These are phyloP conservation scores for Triplophysa rosa DNA, from an alignment of 2,113 vertebrate genomes.

Conservation along the genomic window DNA sequence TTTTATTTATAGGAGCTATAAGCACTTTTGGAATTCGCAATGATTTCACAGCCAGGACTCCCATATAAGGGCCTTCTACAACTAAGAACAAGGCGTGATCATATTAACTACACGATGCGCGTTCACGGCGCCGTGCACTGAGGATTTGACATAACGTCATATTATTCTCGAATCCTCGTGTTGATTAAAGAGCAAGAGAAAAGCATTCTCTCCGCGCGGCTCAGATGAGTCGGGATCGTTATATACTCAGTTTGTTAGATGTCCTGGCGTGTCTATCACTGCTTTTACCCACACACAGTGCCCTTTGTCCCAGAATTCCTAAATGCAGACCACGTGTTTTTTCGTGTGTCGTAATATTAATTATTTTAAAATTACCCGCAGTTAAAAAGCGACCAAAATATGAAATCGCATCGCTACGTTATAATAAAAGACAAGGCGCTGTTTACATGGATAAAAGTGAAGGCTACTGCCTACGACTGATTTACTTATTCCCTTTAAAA, in stretches of 20 bases:
- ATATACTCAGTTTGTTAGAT: background rate
- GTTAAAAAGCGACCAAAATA: background rate
- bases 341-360: slow-evolving; percentile 52
- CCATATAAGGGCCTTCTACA: background rate
- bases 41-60: background rate
- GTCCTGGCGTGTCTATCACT: slow-evolving; percentile 43
- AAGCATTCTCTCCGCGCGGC: background rate
- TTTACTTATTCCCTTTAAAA: background rate
- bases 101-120: background rate
- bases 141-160: slow-evolving; percentile 45
- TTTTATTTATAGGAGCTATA: background rate
- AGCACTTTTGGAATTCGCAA: background rate
- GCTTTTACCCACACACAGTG: slow-evolving; percentile 63
- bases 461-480: background rate
- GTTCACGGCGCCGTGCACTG: background rate
- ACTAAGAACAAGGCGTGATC: too few relatives aligned
- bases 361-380: slow-evolving; percentile 13
- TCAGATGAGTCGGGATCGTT: background rate
- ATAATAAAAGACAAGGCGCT: background rate
- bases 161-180: slow-evolving; percentile 12
- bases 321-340: slow-evolving; percentile 76
- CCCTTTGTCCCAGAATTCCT: slow-evolving; percentile 75
- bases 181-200: slow-evolving; percentile 19
- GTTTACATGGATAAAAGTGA: background rate
- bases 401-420: background rate